These are phyloP conservation scores for Gorsachius goisagi DNA, from an alignment of 2,113 vertebrate genomes.

Conservation along the genomic window DNA sequence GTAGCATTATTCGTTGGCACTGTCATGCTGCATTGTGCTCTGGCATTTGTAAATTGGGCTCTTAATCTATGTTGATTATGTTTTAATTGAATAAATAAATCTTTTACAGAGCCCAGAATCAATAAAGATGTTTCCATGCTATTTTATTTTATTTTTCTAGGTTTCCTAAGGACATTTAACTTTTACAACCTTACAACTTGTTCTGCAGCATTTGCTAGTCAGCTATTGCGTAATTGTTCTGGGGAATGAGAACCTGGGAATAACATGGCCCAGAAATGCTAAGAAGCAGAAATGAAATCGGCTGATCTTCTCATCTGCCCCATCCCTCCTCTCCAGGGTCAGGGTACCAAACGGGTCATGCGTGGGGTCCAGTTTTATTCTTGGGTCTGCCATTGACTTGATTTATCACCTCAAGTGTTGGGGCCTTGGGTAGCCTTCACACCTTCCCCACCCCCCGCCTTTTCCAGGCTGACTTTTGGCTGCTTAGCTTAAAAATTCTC, in stretches of 20 bases:
- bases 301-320: neutral
- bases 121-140: slow-evolving; percentile 26
- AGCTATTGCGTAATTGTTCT: slow-evolving; percentile 50
- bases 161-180: slow-evolving; percentile 62
- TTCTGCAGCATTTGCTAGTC: slow-evolving; percentile 42
- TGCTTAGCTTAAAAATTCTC: neutral
- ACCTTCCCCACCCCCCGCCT: neutral
- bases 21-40: neutral
- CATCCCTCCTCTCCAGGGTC: neutral
- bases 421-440: neutral
- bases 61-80: slow-evolving; percentile 45
- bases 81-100: slow-evolving; percentile 60
- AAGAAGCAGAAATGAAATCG: slow-evolving; percentile 42
- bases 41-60: neutral
- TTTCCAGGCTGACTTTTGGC: slow-evolving; percentile 2
- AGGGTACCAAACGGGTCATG: neutral
- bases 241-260: slow-evolving; percentile 46
- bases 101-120: slow-evolving; percentile 18
- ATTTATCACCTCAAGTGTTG: neutral
- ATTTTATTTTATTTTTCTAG: slow-evolving; percentile 39
- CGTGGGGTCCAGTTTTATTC: neutral
- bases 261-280: slow-evolving; percentile 56
- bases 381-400: neutral
- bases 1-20: neutral
- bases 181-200: slow-evolving; percentile 50